Base-by-base conservation (phyloP, 2,113 vertebrate species). In the Ptilonorhynchus violaceus region DNA sequence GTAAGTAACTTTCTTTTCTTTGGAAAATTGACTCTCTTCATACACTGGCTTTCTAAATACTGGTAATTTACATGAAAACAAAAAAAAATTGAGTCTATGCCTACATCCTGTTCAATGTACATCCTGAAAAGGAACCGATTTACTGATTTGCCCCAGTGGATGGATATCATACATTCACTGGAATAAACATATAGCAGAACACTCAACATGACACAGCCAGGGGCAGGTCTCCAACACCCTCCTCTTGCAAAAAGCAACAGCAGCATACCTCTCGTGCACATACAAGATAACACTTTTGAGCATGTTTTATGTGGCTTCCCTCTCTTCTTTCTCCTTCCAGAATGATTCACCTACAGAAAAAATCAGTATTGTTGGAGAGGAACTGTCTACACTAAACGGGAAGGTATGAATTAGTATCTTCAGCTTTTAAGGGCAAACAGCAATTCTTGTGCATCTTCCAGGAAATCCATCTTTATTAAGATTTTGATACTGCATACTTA, bases 321-420 rank as follows among this genome's bases (percentile, higher is more conserved):
- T 56, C 46, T 68, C 30, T 78, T 74, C 91, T 67, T 78, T 75
- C 68, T 89, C 67, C 30, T 85, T 50, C 27, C 63, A 99, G 99
- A 98, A 98, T 68, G 98, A 98, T 80, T 97, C 98, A 80, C 97
- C 98, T 49, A 97, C 96, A 70, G 98, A 97, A 97, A 97, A 88
- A 56, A 98, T 99, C 63, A 97, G 95, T 97, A 98, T 99, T 94
- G 98, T 98, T 33, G 98, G 98, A 7, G 98, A 99, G 66, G 98
- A 99, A 53, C 95, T 99, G 74, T 98, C 98, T 69, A 85, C 58
- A 30, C 97, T 99, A 50, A 94, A 96, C 35, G 98, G 98, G 70
- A 99, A 99, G 98, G 98, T 98, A 76, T 67, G 97, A 92, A 82
- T 22, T 30, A 31, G 19, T 30, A 82, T 56, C 42, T 92, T 85